A percentile compares a stretch with the other conserved stretches of the same genome.
These are phyloP conservation scores for Heliconius ismenius DNA, from an alignment of 2,888 invertebrate genomes.

Conservation along the genomic window DNA sequence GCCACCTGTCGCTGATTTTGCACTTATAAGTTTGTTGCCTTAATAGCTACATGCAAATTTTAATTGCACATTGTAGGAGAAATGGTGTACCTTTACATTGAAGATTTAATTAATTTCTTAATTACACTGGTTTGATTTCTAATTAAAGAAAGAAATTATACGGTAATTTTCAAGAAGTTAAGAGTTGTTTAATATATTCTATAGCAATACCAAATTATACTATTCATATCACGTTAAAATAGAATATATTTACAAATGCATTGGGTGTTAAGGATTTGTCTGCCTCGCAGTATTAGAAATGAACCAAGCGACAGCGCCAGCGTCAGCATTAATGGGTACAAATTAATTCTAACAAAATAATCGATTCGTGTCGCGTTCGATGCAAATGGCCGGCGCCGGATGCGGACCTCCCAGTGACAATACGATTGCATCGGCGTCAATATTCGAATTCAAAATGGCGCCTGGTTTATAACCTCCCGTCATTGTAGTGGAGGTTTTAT, in stretches of 20 bases:
- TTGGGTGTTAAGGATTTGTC: slow-evolving; percentile 7
- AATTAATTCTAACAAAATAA: slow-evolving; percentile 56
- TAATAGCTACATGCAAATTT: slow-evolving; percentile 50
- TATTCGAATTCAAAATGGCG: slow-evolving; percentile 76
- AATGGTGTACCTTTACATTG: slow-evolving; percentile 7
- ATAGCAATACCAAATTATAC: neutral
- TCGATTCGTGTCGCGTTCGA: slow-evolving; percentile 73
- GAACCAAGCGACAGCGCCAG: slow-evolving; percentile 23
- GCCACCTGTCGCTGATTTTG: slow-evolving; percentile 78
- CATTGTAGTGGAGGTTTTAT: slow-evolving; percentile 53
- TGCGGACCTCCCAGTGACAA: slow-evolving; percentile 76
- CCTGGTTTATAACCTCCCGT: slow-evolving; percentile 62
- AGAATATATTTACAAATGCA: neutral
- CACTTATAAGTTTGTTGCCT: slow-evolving; percentile 59
- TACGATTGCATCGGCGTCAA: slow-evolving; percentile 68
- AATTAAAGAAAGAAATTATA: neutral
- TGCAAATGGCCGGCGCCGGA: slow-evolving; percentile 81
- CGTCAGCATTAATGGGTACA: slow-evolving; percentile 47
- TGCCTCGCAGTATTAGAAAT: slow-evolving; percentile 12
- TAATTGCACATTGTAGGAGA: slow-evolving; percentile 38
- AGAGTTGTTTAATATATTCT: neutral
- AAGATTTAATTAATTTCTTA: slow-evolving; percentile 6
- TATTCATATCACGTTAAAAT: neutral
- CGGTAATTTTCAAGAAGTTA: neutral
- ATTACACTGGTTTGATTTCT: neutral